Conservation (phyloP, 2,797 vertebrate genomes). For the Tragopan temminckii region DNA sequence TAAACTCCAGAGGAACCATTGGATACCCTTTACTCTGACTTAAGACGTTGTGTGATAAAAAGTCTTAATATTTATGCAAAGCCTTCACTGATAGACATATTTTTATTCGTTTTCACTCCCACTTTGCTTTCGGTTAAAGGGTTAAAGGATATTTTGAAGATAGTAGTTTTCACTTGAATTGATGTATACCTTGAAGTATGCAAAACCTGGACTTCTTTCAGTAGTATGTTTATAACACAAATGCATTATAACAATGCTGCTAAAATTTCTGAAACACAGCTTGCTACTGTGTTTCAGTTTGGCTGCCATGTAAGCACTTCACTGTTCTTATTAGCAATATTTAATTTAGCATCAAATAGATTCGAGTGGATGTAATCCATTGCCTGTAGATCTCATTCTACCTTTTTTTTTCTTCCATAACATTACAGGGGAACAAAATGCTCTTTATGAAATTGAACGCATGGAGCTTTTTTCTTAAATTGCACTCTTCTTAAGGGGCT, state of each 20-base stretch:
- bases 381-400: slow-evolving; percentile 2
- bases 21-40: not conserved
- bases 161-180: not conserved
- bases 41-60: not conserved
- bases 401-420: not conserved
- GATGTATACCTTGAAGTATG: not conserved
- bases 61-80: not conserved
- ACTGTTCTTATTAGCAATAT: slow-evolving; percentile 24
- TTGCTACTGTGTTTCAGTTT: slow-evolving; percentile 30
- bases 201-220: not conserved
- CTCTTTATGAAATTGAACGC: not conserved
- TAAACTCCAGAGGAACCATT: not conserved
- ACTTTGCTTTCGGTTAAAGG: not conserved
- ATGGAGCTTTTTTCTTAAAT: not conserved
- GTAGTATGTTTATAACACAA: not conserved
- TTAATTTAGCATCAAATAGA: slow-evolving; percentile 30
- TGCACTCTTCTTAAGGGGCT: not conserved
- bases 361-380: not conserved
- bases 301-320: slow-evolving; percentile 7
- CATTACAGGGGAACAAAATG: not conserved
- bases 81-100: slow-evolving; percentile 19
- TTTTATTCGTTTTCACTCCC: slow-evolving; percentile 28
- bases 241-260: not conserved
- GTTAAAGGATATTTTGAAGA: not conserved
- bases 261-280: not conserved